Base-by-base conservation (phyloP, 2,113 vertebrate species). In the Thermophis baileyi region DNA sequence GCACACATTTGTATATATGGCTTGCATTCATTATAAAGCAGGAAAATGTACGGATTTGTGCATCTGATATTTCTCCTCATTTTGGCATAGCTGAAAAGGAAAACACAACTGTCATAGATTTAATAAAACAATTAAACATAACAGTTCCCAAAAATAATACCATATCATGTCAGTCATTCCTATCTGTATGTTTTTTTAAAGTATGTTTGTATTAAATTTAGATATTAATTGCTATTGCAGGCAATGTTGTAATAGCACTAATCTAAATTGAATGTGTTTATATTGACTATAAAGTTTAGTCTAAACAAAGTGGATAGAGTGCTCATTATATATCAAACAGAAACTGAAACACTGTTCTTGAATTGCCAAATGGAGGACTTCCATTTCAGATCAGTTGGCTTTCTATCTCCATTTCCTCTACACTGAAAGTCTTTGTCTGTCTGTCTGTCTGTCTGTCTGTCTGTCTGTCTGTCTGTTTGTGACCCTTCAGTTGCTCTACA, bases 91-190 rank as follows among this genome's bases (percentile, higher is more conserved):
- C 95, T 94, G 27, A 74, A 63, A 81, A 40, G n/a, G 2, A 35
- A 51, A 89, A 95, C 93, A 94, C 95, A 91, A 27, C 12, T 92
- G 20, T 93, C 95, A 95, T 94, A 94, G 93, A 93, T 1, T 91
- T 94, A 97, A 97, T 97, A 95, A 93, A 55, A 89, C 95, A 94
- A 95, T 91, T 91, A 89, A 91, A 94, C 93, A 49, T 93, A 85
- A 95, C 63, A 69, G 93, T 55, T 57, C 91, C 85, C 18, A 35
- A 95, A 53, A 49, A 40, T 35, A 47, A 81, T 92, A 92, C 87
- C 86, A 94, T 91, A 92, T 94, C 81, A 92, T 94, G 69, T 74
- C 87, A 91, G 87, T 89, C 91, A 95, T 55, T 85, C 87, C 3
- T 74, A 86, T 51, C 85, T 53, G 92, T 95, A 53, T 93, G 30